Evolutionary conservation across 2,113 vertebrate genomes (phyloP).

Genomic region (Syngnathus floridae): DNA sequence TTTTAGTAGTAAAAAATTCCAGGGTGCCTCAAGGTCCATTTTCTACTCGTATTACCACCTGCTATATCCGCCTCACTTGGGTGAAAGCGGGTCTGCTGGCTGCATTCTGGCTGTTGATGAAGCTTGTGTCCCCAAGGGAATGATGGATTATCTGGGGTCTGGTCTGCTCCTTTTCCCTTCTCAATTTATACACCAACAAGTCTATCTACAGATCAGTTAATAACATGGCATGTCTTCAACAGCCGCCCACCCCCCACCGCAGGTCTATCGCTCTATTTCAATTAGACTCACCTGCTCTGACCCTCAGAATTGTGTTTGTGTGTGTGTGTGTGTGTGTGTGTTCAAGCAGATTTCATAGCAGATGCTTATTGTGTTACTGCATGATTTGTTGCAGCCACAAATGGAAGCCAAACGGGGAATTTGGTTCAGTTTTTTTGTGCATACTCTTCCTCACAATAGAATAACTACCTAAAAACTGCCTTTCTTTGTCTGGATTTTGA

Average conservation of each 20-base stretch:
- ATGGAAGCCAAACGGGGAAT: not conserved
- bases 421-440: not conserved
- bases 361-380: not conserved
- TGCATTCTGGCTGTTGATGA: conserved; percentile 16
- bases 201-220: conserved; percentile 62
- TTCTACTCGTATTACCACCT: conserved; percentile 14
- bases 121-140: conserved; percentile 31
- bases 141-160: conserved; percentile 50
- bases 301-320: conserved; percentile 21
- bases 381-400: not conserved
- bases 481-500: not conserved
- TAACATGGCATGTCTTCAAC: conserved; percentile 37
- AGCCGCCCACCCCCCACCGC: not conserved
- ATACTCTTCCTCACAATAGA: not conserved
- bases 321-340: too few relatives aligned
- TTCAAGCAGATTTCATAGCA: conserved; percentile 19
- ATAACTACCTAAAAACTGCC: too few relatives aligned
- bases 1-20: conserved; percentile 22
- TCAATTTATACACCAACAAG: conserved; percentile 54
- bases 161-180: conserved; percentile 34
- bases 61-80: conserved; percentile 10
- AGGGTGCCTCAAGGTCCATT: conserved; percentile 14
- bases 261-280: conserved; percentile 48
- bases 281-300: conserved; percentile 49
- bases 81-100: conserved; percentile 22